phyloP scores from a whole-genome alignment of 2,888 invertebrate genomes.

The Stenurella melanura region DNA sequence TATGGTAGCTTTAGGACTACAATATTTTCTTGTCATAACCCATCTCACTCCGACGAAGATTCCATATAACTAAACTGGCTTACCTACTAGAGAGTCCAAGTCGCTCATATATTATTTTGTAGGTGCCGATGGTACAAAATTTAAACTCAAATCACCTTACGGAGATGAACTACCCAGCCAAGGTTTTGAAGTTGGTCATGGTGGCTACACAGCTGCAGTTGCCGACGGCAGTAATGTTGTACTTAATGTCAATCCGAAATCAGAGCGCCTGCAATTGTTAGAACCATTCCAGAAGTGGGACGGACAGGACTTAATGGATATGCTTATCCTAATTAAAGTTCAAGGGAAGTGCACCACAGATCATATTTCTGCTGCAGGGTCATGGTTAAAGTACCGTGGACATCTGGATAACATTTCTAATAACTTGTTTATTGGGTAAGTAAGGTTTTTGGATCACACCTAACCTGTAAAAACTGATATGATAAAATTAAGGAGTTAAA shows the following conservation, averaged over 20 bases:
- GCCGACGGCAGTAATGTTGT: conserved; percentile 79
- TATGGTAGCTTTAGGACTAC: no score
- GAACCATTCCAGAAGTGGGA: conserved; percentile 96
- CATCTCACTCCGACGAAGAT: no score
- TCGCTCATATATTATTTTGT: conserved; percentile 11
- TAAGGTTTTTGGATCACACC: no score
- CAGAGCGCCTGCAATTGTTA: conserved; percentile 93
- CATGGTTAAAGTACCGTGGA: conserved; percentile 99
- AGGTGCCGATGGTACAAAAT: conserved; percentile 87
- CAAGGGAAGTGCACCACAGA: conserved; percentile 99
- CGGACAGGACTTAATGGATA: conserved; percentile 92
- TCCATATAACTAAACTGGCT: no score
- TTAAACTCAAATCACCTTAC: conserved; percentile 89
- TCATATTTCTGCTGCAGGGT: conserved; percentile 99
- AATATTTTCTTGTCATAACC: no score
- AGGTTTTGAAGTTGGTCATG: conserved; percentile 98
- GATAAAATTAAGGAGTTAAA: no score
- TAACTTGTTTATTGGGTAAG: conserved; percentile 98
- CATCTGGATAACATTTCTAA: conserved; percentile 99
- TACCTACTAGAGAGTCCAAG: no score
- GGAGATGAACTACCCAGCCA: conserved; percentile 93
- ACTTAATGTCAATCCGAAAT: conserved; percentile 91
- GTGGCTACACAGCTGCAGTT: conserved; percentile 95
- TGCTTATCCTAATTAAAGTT: conserved; percentile 96
- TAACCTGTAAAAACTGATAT: no score